Conservation (phyloP, 2,797 vertebrate genomes). For the Aphelocoma californica region DNA sequence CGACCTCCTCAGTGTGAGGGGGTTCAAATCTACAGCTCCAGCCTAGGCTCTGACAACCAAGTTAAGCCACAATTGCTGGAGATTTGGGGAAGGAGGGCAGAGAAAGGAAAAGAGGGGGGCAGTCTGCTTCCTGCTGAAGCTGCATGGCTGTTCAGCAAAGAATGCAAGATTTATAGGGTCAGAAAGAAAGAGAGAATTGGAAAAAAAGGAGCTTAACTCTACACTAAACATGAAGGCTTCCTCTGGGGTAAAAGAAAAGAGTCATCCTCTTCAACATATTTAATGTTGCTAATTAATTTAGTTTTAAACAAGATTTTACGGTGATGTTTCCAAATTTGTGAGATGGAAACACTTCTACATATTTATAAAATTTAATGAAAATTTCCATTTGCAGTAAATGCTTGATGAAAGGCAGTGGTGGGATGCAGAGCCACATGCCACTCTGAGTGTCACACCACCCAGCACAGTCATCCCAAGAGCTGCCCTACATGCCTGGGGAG, state of each 20-base stretch:
- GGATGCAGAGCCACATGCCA: accelerated
- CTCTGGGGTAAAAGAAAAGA: neutral
- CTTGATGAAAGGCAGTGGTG: neutral
- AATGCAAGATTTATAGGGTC: slow-evolving; percentile 5
- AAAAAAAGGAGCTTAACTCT: neutral
- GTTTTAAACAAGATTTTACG: neutral
- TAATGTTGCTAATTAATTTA: neutral
- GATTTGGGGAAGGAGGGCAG: neutral
- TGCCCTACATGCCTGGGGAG: neutral
- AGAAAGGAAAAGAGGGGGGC: neutral
- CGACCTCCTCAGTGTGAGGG: neutral
- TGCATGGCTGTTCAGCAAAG: slow-evolving; percentile 5
- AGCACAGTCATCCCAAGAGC: neutral
- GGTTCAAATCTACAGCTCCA: slow-evolving; percentile 43
- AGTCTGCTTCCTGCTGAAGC: neutral
- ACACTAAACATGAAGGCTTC: neutral
- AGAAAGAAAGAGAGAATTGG: neutral
- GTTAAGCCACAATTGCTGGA: slow-evolving; percentile 1
- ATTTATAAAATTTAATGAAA: neutral
- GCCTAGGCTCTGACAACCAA: neutral
- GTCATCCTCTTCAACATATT: neutral
- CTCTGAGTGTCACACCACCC: neutral
- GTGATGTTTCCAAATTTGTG: neutral
- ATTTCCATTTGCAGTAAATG: neutral
- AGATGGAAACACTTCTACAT: neutral